phyloP scores from a whole-genome alignment of 2,797 vertebrate genomes.

The Thripadectes ignobilis region DNA sequence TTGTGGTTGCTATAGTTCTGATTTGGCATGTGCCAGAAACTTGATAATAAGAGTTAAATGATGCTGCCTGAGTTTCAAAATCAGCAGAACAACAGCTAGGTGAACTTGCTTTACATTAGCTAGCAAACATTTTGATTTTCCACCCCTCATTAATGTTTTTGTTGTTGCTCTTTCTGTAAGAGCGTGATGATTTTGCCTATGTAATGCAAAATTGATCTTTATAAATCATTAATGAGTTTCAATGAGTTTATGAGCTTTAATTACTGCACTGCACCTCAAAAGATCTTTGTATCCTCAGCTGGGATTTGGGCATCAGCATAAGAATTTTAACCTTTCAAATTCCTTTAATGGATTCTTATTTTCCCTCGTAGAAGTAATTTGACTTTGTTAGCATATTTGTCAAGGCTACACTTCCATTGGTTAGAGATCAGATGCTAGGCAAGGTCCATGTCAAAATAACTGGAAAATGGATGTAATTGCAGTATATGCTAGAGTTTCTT shows the following conservation, averaged over 20 bases:
- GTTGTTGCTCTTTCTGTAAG: neutral
- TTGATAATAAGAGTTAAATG: neutral
- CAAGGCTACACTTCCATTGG: neutral
- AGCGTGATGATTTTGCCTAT: neutral
- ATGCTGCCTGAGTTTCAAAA: neutral
- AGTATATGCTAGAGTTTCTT: neutral
- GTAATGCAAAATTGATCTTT: neutral
- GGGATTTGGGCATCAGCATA: neutral
- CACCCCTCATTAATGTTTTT: neutral
- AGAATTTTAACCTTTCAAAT: neutral
- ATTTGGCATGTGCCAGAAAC: neutral
- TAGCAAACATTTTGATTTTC: neutral
- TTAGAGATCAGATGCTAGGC: neutral
- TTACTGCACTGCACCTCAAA: neutral
- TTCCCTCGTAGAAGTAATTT: neutral
- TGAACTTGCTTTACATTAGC: neutral
- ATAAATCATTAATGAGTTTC: neutral
- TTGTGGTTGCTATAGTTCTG: neutral
- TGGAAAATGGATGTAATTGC: neutral
- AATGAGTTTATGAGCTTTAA: neutral
- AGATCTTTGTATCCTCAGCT: neutral
- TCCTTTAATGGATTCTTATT: neutral
- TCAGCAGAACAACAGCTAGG: neutral
- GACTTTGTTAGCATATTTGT: neutral
- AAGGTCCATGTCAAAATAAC: neutral